These are phyloP conservation scores for Pandemis corylana DNA, from an alignment of 2,888 invertebrate species.

Conservation along the genomic window DNA sequence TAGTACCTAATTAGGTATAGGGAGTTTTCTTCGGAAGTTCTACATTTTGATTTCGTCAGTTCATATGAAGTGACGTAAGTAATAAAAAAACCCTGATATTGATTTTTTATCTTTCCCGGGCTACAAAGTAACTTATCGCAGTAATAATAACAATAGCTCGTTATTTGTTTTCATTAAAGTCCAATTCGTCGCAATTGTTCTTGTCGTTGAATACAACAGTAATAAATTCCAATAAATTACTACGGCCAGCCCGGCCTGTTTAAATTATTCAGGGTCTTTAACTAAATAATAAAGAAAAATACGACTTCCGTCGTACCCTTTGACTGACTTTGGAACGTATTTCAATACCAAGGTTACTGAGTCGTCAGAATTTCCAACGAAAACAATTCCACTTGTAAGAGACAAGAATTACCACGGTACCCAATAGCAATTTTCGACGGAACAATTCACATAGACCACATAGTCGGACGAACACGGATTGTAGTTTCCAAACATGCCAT, in stretches of 20 bases:
- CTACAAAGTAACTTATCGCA: no score
- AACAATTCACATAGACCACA: not conserved
- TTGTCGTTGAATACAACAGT: conserved; percentile 7
- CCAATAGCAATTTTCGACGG: not conserved
- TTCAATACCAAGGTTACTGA: conserved; percentile 11
- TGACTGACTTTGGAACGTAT: conserved; percentile 6
- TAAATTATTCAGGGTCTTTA: conserved; percentile 21
- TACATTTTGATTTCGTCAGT: no score
- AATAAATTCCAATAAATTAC: conserved; percentile 34
- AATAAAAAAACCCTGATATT: no score
- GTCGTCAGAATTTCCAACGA: not conserved
- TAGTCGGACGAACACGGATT: not conserved
- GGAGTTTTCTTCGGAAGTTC: no score
- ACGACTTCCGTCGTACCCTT: not conserved
- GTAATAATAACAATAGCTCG: not conserved
- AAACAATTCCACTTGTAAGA: not conserved
- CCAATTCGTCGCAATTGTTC: not conserved
- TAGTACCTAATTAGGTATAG: no score
- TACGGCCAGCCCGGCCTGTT: conserved; percentile 5
- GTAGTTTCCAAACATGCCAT: conserved; percentile 13
- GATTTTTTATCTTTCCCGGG: no score
- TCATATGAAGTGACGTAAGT: no score
- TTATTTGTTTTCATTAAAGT: not conserved
- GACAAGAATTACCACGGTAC: not conserved
- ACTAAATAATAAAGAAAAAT: conserved; percentile 24